Evolutionary conservation across 1,140 invertebrate genomes (phyloP), one percentile per base, ranked within the genome.

Genomic region (Hermatobates lingyangjiaoensis): DNA sequence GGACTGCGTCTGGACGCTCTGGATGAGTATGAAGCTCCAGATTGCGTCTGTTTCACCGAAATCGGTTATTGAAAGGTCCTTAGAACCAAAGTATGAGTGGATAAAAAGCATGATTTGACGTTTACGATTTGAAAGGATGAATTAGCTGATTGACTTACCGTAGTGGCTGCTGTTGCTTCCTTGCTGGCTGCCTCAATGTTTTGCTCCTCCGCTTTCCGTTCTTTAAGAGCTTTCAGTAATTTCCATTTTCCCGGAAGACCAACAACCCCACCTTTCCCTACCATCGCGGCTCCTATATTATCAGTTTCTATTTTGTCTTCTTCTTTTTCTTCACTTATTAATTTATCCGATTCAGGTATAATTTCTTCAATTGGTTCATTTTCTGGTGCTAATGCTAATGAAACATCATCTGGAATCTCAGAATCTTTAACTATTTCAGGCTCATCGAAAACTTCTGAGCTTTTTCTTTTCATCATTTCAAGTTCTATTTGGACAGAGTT

Each of bases 201-300:
- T n/a, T 74, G 71, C 58, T 88, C 84, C 66, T 88, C 86, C 10
- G 85, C 83, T 68, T 90, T 89, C 51, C 82, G 71, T 62, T 90
- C 87, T 63, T 90, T 90, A 26, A 90, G 62, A 4, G 87, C 85
- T 66, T 89, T 91, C 12, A 90, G 64, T 20, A 90, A 67, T 63
- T 89, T 88, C 87, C 87, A 91, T 66, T 87, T 89, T 59, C 85
- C 88, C 25, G 80, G 77, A 44, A 75, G 71, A 27, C 74, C 73
- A 60, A 67, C 68, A 60, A 66, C 67, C 59, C 68, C 61, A 62
- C 70, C 62, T 66, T 71, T 53, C 64, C 40, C 21, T 58, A 61
- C 0, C 59, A 55, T 27, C 60, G 65, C 54, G 24, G 34, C 38
- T 42, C 42, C 23, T 18, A 40, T 21, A 0, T 44, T 21, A 26